A percentile compares a stretch with the other conserved stretches of the same genome.
These are phyloP conservation scores for Xerus inauris DNA, from an alignment of 2,113 vertebrate genomes.

Conservation along the genomic window DNA sequence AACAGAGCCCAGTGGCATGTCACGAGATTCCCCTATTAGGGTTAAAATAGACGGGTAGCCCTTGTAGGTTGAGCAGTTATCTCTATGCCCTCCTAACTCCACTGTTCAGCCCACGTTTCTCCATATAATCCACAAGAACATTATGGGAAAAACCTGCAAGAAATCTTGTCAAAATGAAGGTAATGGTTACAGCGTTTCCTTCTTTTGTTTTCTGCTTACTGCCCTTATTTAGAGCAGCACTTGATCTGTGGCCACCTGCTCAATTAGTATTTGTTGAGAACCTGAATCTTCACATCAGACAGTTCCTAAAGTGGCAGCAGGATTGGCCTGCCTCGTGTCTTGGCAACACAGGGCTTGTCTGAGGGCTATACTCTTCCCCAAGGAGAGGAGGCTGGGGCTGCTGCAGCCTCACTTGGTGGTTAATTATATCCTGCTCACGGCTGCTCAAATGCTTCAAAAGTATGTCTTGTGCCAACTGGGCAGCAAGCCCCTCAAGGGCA, in stretches of 20 bases:
- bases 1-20: not conserved
- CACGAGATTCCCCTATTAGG: not conserved
- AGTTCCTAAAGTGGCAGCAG: not conserved
- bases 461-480: not conserved
- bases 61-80: not conserved
- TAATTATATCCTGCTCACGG: conserved; percentile 46
- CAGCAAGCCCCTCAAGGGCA: not conserved
- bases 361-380: not conserved
- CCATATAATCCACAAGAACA: not conserved
- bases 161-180: not conserved
- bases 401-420: not conserved
- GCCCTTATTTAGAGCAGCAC: not conserved
- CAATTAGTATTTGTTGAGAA: not conserved
- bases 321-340: not conserved
- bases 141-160: not conserved
- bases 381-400: conserved; percentile 12
- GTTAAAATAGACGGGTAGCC: not conserved
- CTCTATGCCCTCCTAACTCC: too few species aligned
- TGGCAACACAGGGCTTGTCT: conserved; percentile 16
- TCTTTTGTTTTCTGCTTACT: not conserved
- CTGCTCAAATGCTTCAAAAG: not conserved
- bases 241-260: not conserved
- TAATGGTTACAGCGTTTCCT: not conserved
- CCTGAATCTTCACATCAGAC: not conserved
- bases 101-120: not conserved